Base-by-base conservation (phyloP, 2,113 vertebrate species). In the zebrafish (Danio rerio) region DNA sequence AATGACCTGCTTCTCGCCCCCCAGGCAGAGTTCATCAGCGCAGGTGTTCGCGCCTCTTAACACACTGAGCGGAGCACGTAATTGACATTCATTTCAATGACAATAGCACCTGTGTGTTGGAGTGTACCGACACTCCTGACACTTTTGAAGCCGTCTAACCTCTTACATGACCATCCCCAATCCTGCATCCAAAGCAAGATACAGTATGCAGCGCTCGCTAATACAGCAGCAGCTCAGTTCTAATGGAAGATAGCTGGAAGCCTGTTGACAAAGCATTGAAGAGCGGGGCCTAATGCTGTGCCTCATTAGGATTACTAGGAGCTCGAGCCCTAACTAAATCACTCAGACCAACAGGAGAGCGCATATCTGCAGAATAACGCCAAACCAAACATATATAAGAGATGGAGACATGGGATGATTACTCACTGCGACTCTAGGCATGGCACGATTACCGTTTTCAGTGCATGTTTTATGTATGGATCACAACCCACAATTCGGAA, bases 231-330 rank as follows among this genome's bases (percentile, higher is more conserved):
- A 63, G 11, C 43, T 63, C 45, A 52, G 58, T 21, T 0, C 58
- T 78, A 78, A 78, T 63, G 47, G 75, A 78, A 63, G 75, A 63
- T 31, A 78, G 49, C 80, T 62, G 42, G 66, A 73, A 61, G 47
- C 88, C 88, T 86, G 90, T 91, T 92, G 90, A 92, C 90, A 90
- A 92, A 92, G 90, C 91, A 90, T 88, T 90, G 88, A 89, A 92
- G 90, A 87, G 90, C 88, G 88, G 89, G 90, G 89, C 90, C 87
- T 86, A 90, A 87, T 86, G 85, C 47, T 87, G 89, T 90, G 92
- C 87, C 90, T 91, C 90, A 88, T 90, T 87, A 80, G 89, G 89
- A 89, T 88, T 72, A 88, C 80, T 88, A 85, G 86, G 84, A 86
- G 81, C 82, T 81, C 86, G 86, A 90, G 90, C 84, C 88, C 82